These are phyloP conservation scores for Salvator merianae DNA, from an alignment of 2,113 vertebrate species.

Conservation along the genomic window DNA sequence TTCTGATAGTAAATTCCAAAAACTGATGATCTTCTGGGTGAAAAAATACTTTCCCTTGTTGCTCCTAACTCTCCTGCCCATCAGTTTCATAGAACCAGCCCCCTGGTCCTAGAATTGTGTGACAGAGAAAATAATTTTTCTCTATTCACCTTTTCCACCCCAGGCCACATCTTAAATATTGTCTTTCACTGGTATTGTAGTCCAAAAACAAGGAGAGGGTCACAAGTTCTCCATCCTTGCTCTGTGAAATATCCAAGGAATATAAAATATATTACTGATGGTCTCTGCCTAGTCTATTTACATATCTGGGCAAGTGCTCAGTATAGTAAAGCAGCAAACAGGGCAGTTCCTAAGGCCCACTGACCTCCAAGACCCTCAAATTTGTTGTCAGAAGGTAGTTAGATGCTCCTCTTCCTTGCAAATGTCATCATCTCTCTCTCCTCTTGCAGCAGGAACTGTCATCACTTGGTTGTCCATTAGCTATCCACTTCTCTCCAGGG, in stretches of 20 bases:
- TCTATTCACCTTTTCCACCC: too few relatives aligned
- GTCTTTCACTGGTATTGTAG: background rate
- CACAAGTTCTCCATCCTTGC: background rate
- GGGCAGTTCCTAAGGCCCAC: background rate
- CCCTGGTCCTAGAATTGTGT: too few relatives aligned
- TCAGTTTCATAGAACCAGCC: too few relatives aligned
- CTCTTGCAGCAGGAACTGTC: background rate
- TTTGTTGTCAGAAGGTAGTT: background rate
- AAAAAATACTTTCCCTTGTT: too few relatives aligned
- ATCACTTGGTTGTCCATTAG: background rate
- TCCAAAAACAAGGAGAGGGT: background rate
- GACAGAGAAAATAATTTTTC: too few relatives aligned
- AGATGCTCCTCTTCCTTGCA: background rate
- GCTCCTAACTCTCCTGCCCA: too few relatives aligned
- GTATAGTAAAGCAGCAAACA: background rate
- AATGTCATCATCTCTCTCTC: background rate
- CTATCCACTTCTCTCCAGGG: background rate
- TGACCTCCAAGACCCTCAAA: background rate
- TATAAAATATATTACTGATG: background rate
- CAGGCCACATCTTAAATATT: too few relatives aligned
- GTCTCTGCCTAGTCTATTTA: background rate
- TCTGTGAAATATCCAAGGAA: background rate
- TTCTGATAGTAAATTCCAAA: too few relatives aligned
- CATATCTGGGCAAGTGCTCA: background rate
- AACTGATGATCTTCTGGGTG: too few relatives aligned